Percentiles rank a stretch among this genome's conserved stretches.
Evolutionary conservation across 1,140 invertebrate species (phyloP).

Genomic region (Uloborus diversus): DNA sequence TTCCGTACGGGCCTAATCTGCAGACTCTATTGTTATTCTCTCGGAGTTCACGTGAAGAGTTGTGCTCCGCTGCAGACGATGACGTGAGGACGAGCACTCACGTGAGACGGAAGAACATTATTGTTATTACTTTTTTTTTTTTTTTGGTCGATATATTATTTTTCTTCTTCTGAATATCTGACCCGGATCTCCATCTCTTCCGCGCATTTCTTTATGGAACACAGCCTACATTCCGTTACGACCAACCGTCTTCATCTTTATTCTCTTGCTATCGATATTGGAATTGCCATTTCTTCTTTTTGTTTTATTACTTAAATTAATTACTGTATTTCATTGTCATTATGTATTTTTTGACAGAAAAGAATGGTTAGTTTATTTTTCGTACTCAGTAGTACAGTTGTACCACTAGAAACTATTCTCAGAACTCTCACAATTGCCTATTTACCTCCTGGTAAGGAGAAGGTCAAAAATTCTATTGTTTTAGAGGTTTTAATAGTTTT

Average conservation of each 20-base stretch:
- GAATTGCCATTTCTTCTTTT: not conserved
- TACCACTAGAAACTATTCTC: too few species aligned
- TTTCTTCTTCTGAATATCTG: conserved; percentile 26
- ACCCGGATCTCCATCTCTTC: conserved; percentile 43
- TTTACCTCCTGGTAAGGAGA: too few species aligned
- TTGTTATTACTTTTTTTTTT: too few species aligned
- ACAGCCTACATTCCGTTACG: conserved; percentile 37
- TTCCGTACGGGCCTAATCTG: not conserved
- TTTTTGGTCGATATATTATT: too few species aligned
- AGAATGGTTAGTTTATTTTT: too few species aligned
- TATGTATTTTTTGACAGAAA: too few species aligned
- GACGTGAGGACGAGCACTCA: conserved; percentile 12
- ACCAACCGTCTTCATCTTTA: not conserved
- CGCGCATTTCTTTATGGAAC: not conserved
- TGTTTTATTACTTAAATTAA: too few species aligned
- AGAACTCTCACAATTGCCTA: too few species aligned
- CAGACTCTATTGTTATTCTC: not conserved
- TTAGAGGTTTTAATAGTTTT: too few species aligned
- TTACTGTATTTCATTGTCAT: too few species aligned
- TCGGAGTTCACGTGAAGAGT: conserved; percentile 38
- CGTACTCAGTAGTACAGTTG: too few species aligned
- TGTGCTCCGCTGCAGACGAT: conserved; percentile 1
- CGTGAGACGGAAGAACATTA: conserved; percentile 18
- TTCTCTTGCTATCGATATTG: not conserved
- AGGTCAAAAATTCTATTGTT: too few species aligned